Evolutionary conservation across 2,888 invertebrate genomes (phyloP), one percentile per base, ranked within the genome.

Genomic region (Eupeodes luniger): DNA sequence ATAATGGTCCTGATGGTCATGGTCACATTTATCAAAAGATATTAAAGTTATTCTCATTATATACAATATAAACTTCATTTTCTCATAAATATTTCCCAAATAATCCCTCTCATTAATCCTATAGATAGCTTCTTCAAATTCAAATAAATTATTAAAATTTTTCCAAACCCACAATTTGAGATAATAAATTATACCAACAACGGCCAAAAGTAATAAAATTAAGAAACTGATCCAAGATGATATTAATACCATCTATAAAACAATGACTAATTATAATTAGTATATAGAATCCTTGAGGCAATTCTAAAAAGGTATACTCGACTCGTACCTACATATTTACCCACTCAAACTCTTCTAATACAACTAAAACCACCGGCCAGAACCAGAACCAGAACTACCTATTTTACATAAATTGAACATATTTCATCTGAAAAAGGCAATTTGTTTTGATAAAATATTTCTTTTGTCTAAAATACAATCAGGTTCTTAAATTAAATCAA

Each of bases 351-450:
- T 19, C 19, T 19, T 19, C 19, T 19, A 36, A 36, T 36, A 36
- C 36, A 36, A 36, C 5, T 40, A 47, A 9, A 47, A 47, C 47
- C 9, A 53, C 11, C n/a, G n/a, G 12, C 19, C 11, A 14, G 7
- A 59, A 4, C 34, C 27, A 66, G 19, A 19, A 19, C 19, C 27
- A 27, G 27, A 27, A 27, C 47, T 19, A 49, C 47, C 27, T 44
- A 66, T 16, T 66, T 66, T 66, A 49, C 66, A 47, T 66, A 66
- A 66, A 66, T 47, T 66, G 12, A 49, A 47, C 66, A 66, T 47
- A 66, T 47, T 66, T 66, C 27, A 49, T 66, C 47, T 27, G 27
- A 47, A 9, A 2, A 27, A 66, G 16, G 66, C 66, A 47, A 66
- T 66, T 66, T 66, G 5, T 27, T 47, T 47, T 66, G 66, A 66